phyloP scores from a whole-genome alignment of 2,113 vertebrate genomes.

The Macaca nemestrina region DNA sequence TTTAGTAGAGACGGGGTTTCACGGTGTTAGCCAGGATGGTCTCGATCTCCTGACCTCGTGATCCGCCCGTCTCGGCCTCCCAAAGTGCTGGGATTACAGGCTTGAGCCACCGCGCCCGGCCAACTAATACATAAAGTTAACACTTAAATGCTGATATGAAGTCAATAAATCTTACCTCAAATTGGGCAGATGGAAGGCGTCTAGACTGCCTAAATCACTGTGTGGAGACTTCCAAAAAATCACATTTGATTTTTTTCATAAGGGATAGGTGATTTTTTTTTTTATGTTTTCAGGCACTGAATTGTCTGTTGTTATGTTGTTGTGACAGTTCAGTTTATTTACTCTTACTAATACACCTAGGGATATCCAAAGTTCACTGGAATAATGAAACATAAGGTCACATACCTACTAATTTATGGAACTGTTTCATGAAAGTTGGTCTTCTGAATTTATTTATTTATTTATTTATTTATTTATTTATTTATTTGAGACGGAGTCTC shows the following conservation, averaged over 20 bases:
- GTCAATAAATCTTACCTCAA: no score
- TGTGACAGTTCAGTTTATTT: not conserved
- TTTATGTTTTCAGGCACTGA: not conserved
- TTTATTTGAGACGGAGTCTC: no score
- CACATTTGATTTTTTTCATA: not conserved
- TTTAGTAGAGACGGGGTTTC: no score
- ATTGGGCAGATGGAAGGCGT: rapidly evolving
- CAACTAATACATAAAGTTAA: no score
- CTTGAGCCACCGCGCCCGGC: no score
- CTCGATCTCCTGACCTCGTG: no score
- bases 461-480: no score
- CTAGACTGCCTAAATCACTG: not conserved
- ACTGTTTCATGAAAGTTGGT: not conserved
- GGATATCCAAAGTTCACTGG: not conserved
- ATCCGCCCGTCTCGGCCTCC: no score
- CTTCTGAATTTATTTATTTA: not conserved
- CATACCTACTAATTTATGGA: not conserved
- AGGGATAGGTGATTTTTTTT: not conserved
- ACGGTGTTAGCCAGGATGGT: no score
- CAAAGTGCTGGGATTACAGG: no score
- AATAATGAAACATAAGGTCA: not conserved
- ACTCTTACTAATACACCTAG: not conserved
- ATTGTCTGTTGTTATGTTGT: not conserved
- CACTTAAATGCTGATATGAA: no score
- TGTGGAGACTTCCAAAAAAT: not conserved